These are phyloP conservation scores for Sebastes itinus DNA, from an alignment of 2,797 vertebrate genomes.

Conservation along the genomic window DNA sequence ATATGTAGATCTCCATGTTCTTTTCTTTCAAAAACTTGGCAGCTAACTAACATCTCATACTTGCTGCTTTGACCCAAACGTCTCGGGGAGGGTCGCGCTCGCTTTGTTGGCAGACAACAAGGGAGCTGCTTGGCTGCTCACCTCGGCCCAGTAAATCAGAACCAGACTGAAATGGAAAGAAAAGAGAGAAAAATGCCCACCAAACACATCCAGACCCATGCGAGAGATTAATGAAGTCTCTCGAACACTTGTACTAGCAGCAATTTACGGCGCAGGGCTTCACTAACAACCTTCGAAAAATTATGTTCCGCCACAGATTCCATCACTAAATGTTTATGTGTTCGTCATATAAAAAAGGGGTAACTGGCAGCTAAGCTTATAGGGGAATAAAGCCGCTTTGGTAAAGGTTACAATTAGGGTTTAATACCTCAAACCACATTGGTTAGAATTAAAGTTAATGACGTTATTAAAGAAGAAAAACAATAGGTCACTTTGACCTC, in stretches of 20 bases:
- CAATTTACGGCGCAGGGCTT: neutral
- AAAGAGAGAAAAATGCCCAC: slow-evolving; percentile 46
- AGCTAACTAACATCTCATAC: slow-evolving; percentile 16
- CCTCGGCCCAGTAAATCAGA: slow-evolving; percentile 72
- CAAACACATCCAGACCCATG: slow-evolving; percentile 34
- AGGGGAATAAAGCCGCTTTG: slow-evolving; percentile 2
- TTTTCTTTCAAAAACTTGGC: slow-evolving; percentile 55
- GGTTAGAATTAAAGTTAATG: slow-evolving; percentile 28
- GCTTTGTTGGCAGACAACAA: slow-evolving; percentile 63
- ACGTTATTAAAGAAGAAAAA: slow-evolving; percentile 44
- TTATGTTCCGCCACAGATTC: neutral
- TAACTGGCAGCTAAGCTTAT: neutral
- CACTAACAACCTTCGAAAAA: neutral
- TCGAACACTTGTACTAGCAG: slow-evolving; percentile 25
- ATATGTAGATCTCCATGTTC: slow-evolving; percentile 34
- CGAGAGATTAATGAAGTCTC: slow-evolving; percentile 45
- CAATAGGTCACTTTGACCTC: slow-evolving; percentile 16
- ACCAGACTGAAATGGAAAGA: slow-evolving; percentile 70
- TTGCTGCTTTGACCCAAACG: slow-evolving; percentile 53
- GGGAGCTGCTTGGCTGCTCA: slow-evolving; percentile 62
- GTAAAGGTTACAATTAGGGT: slow-evolving; percentile 23
- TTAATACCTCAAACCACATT: slow-evolving; percentile 30
- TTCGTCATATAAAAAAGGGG: slow-evolving; percentile 7
- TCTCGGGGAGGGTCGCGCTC: slow-evolving; percentile 51
- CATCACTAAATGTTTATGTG: slow-evolving; percentile 7